A percentile compares a stretch with the other conserved stretches of the same genome.
Conservation (phyloP, 2,888 invertebrate species). For the Caenorhabditis sp. region DNA sequence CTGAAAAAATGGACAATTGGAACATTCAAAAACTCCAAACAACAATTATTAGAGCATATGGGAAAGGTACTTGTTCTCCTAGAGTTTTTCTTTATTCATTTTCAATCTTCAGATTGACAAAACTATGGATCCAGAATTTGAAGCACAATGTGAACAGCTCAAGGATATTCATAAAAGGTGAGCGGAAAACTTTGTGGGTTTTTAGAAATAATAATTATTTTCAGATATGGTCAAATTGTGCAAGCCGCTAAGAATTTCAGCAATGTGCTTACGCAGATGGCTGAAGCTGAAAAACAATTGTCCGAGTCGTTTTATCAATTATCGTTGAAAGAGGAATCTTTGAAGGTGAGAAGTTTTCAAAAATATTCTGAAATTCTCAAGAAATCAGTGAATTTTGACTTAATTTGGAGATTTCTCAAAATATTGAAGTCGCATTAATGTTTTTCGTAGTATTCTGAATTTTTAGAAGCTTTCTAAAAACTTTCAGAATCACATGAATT, state of each 20-base stretch:
- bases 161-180: slow-evolving; percentile 77
- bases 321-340: slow-evolving; percentile 92
- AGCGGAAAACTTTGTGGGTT: slow-evolving; percentile 25
- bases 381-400: no score
- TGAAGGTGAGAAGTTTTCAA: slow-evolving; percentile 76
- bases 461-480: no score
- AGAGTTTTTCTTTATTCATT: neutral
- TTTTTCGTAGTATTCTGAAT: no score
- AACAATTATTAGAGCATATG: slow-evolving; percentile 91
- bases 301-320: slow-evolving; percentile 93
- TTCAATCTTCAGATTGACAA: slow-evolving; percentile 69
- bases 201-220: neutral
- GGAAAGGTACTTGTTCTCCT: slow-evolving; percentile 78
- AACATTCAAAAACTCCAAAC: slow-evolving; percentile 96
- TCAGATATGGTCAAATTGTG: slow-evolving; percentile 79
- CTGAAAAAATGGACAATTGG: slow-evolving; percentile 96
- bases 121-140: slow-evolving; percentile 81
- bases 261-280: slow-evolving; percentile 86
- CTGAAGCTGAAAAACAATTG: slow-evolving; percentile 84
- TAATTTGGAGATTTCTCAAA: no score
- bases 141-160: slow-evolving; percentile 89
- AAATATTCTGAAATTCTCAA: no score
- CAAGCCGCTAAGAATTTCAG: slow-evolving; percentile 85
- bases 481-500: no score
- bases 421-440: no score